Conservation (phyloP, 2,113 vertebrate species). For the Rhinolophus ferrumequinum region DNA sequence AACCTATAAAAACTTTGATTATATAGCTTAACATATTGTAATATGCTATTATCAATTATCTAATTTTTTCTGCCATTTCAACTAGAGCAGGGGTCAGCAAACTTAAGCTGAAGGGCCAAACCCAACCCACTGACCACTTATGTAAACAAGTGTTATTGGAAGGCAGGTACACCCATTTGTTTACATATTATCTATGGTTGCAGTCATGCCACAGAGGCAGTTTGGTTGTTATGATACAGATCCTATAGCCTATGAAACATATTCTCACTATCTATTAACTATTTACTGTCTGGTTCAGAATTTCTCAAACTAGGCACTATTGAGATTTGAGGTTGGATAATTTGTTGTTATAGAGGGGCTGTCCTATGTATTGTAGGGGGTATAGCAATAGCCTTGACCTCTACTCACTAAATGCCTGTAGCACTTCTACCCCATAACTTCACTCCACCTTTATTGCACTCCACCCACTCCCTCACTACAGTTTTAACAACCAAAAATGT, state of each 20-base stretch:
- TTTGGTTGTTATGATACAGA: background rate
- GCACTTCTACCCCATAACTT: background rate
- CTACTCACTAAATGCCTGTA: background rate
- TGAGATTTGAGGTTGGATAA: background rate
- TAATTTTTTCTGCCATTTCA: background rate
- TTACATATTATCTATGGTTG: background rate
- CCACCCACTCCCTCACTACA: background rate
- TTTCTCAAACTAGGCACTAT: background rate
- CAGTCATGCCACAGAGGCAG: background rate
- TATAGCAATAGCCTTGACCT: background rate
- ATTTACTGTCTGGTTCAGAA: background rate
- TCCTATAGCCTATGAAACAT: background rate
- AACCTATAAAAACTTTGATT: background rate
- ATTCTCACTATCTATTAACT: background rate
- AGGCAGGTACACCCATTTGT: background rate
- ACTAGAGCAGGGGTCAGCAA: background rate
- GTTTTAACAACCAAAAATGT: background rate
- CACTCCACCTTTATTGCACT: background rate
- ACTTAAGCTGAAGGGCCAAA: background rate
- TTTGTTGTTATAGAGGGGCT: background rate
- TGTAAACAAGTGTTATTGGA: background rate
- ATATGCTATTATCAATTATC: background rate
- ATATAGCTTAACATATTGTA: background rate
- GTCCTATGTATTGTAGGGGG: background rate
- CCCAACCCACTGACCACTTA: background rate